phyloP scores from a whole-genome alignment of 2,888 invertebrate species.

The Myathropa florea region DNA sequence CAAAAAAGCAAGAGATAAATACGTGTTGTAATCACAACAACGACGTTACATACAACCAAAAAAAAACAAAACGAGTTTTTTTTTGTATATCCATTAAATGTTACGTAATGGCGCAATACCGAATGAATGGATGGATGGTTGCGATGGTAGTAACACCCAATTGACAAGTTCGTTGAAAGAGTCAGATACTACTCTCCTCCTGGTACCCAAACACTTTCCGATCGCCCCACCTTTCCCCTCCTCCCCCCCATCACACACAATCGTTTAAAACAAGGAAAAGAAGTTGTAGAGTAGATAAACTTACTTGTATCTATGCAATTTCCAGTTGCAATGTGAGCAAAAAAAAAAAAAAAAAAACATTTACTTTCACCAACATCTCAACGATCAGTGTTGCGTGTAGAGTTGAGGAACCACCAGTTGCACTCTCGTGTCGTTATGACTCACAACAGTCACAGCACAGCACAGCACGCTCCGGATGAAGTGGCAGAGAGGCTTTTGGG shows the following conservation, averaged over 20 bases:
- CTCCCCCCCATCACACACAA: neutral
- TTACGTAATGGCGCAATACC: slow-evolving; percentile 52
- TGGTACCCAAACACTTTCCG: neutral
- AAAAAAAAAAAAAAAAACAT: slow-evolving; percentile 7
- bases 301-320: neutral
- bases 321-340: neutral
- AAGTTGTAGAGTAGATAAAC: neutral
- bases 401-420: slow-evolving; percentile 62
- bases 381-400: slow-evolving; percentile 64
- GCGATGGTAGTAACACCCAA: neutral
- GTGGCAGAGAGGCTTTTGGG: neutral
- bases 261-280: slow-evolving; percentile 43
- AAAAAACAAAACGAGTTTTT: slow-evolving; percentile 45
- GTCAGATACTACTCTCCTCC: neutral
- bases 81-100: slow-evolving; percentile 53
- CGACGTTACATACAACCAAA: slow-evolving; percentile 6
- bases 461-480: neutral
- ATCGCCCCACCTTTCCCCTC: neutral
- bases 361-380: slow-evolving; percentile 62
- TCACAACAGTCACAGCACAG: slow-evolving; percentile 25
- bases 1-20: slow-evolving; percentile 10
- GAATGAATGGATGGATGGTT: slow-evolving; percentile 12
- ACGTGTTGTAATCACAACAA: slow-evolving; percentile 42
- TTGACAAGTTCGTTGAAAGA: neutral
- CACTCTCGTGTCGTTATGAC: slow-evolving; percentile 31